Evolutionary conservation across 2,888 invertebrate genomes (phyloP).

Genomic region (Pardosa pseudoannulata): DNA sequence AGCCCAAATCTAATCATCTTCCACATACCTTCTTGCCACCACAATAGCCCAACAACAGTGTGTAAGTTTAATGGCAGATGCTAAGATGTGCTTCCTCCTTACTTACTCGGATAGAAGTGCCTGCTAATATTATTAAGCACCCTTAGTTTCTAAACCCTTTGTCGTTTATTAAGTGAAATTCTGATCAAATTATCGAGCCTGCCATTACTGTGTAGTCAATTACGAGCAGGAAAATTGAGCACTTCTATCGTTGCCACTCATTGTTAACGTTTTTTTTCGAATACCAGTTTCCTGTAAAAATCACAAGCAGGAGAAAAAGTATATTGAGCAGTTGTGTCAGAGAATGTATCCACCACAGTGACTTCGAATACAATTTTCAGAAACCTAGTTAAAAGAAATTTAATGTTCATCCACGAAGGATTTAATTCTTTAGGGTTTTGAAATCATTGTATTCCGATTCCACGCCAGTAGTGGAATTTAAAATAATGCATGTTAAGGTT

Average conservation of each 20-base stretch:
- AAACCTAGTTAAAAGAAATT: too few species aligned
- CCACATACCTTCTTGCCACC: not conserved
- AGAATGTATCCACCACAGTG: too few species aligned
- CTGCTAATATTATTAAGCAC: constrained; percentile 41
- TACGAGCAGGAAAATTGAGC: constrained; percentile 10
- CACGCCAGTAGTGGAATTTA: too few species aligned
- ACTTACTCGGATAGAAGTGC: not conserved
- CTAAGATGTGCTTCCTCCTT: not conserved
- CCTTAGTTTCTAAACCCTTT: constrained; percentile 60
- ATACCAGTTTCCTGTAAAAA: too few species aligned
- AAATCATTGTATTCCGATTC: too few species aligned
- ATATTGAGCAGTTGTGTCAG: too few species aligned
- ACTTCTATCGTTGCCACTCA: not conserved
- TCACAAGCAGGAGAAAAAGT: too few species aligned
- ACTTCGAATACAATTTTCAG: too few species aligned
- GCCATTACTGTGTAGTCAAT: constrained; percentile 61
- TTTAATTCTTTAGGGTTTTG: too few species aligned
- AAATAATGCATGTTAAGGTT: too few species aligned
- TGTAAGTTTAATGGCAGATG: not conserved
- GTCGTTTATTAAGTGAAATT: constrained; percentile 62
- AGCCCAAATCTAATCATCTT: not conserved
- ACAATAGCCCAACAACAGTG: not conserved
- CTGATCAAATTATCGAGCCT: constrained; percentile 65
- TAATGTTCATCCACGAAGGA: too few species aligned
- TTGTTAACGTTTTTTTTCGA: constrained; percentile 1